Conservation (phyloP, 2,888 invertebrate genomes). For the Lobophora halterata region DNA sequence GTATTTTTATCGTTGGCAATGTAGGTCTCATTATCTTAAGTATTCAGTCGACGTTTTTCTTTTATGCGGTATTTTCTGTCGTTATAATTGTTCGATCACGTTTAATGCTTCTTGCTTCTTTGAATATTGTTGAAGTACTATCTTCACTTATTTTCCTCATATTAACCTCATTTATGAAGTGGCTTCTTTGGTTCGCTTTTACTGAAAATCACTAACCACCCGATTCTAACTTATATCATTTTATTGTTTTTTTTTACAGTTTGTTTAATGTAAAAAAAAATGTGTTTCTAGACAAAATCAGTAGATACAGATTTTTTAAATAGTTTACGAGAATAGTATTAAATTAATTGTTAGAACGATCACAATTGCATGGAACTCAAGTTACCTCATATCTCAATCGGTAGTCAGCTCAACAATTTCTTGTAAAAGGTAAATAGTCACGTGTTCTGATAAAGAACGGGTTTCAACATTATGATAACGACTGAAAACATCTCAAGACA, state of each 20-base stretch:
- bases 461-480: conserved; percentile 36
- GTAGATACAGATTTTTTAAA: too few species aligned
- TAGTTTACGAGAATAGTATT: too few species aligned
- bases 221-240: too few species aligned
- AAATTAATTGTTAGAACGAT: too few species aligned
- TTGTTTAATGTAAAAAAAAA: too few species aligned
- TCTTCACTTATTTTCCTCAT: too few species aligned
- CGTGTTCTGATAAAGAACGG: conserved; percentile 38
- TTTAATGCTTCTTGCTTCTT: not conserved
- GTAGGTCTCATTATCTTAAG: conserved; percentile 13
- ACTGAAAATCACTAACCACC: too few species aligned
- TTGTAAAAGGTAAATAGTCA: conserved; percentile 30
- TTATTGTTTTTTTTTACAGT: too few species aligned
- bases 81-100: not conserved
- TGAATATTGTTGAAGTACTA: too few species aligned
- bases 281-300: too few species aligned
- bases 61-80: conserved; percentile 1
- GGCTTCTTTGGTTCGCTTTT: not conserved
- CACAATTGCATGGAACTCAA: too few species aligned
- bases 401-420: conserved; percentile 11
- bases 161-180: too few species aligned
- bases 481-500: conserved; percentile 18
- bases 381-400: not conserved
- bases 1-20: conserved; percentile 11
- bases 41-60: conserved; percentile 12